These are phyloP conservation scores for Drosophila kambysellisi DNA, from an alignment of 2,888 invertebrate species.

Conservation along the genomic window DNA sequence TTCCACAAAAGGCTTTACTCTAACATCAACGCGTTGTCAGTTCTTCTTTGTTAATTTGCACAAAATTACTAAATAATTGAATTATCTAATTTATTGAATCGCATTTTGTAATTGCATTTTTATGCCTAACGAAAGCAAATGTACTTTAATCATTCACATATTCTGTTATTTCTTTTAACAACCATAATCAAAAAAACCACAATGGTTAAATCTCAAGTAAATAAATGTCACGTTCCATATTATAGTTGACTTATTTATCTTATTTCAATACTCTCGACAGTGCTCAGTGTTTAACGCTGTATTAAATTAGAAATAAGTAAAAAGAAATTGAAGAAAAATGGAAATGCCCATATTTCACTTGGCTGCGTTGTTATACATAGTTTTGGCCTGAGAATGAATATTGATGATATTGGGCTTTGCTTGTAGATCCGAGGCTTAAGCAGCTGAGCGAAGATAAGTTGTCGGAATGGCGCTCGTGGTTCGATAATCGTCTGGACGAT, in stretches of 20 bases:
- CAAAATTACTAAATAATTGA: neutral
- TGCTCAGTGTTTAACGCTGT: neutral
- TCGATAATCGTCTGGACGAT: conserved; percentile 92
- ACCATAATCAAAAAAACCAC: neutral
- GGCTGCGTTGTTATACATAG: conserved; percentile 24
- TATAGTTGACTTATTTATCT: neutral
- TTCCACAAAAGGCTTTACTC: neutral
- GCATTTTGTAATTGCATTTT: neutral
- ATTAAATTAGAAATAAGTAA: neutral
- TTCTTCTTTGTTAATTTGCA: neutral
- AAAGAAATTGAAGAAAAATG: neutral
- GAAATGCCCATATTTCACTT: conserved; percentile 9
- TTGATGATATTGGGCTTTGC: conserved; percentile 67
- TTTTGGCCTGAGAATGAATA: conserved; percentile 39
- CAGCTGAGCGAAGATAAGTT: conserved; percentile 90
- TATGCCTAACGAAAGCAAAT: neutral
- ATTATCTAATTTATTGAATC: neutral
- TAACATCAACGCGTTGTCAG: neutral
- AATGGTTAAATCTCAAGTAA: neutral
- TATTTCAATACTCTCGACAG: neutral
- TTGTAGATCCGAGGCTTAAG: conserved; percentile 92
- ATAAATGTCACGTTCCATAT: neutral
- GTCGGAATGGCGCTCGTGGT: conserved; percentile 91
- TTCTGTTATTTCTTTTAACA: neutral
- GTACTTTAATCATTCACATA: too few species aligned